Evolutionary conservation across 2,888 invertebrate species (phyloP).

Genomic region (Schizaphis graminum): DNA sequence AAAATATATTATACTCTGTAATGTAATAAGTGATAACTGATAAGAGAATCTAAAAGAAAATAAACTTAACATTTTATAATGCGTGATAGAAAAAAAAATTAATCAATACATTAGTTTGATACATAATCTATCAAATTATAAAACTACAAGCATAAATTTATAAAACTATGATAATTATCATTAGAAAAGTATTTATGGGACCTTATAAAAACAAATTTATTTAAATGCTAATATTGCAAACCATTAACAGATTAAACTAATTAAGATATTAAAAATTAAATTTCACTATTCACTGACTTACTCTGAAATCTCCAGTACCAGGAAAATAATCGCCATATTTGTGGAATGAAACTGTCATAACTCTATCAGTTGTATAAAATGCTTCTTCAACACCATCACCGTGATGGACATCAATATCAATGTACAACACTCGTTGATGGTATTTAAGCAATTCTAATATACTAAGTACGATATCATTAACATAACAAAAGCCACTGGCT

Average conservation of each 20-base stretch:
- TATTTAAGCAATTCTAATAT: slow-evolving; percentile 97
- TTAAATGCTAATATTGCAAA: neutral
- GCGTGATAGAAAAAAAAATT: neutral
- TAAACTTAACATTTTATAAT: neutral
- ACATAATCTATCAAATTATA: neutral
- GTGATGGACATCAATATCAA: slow-evolving; percentile 99
- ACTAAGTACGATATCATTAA: slow-evolving; percentile 98
- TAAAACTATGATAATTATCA: neutral
- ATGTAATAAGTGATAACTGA: neutral
- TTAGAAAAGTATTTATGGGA: neutral
- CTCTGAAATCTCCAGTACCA: slow-evolving; percentile 85
- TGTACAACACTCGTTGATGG: slow-evolving; percentile 96
- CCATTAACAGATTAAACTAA: neutral
- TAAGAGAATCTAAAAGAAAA: neutral
- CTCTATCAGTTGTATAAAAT: slow-evolving; percentile 98
- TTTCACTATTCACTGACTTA: slow-evolving; percentile 69
- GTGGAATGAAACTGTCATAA: slow-evolving; percentile 99
- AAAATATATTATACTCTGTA: neutral
- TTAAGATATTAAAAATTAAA: neutral
- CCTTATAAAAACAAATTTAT: neutral
- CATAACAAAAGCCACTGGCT: slow-evolving; percentile 99
- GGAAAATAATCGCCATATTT: slow-evolving; percentile 99
- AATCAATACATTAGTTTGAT: neutral
- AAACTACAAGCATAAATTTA: no score
- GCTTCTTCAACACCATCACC: slow-evolving; percentile 99